Base-by-base conservation (phyloP, 2,113 vertebrate genomes). In the Erinaceus europaeus region DNA sequence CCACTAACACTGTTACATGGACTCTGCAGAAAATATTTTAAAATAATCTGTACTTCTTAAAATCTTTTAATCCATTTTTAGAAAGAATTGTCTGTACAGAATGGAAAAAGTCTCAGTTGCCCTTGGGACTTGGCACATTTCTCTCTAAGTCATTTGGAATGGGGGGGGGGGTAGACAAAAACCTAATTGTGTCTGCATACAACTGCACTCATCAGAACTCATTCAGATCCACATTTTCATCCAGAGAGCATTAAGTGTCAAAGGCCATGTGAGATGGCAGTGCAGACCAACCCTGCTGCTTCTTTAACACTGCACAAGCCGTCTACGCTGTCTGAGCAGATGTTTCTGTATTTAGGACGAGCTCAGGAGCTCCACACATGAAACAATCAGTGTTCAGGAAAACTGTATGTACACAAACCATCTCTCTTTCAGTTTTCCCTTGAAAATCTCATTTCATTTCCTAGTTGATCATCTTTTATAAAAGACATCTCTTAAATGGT, bases 31-130 rank as follows among this genome's bases (percentile, higher is more conserved):
- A 90, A 93, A 42, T 12, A 38, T 55, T 90, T 90, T 6, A 15
- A 71, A 91, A 74, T 81, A 65, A 82, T 78, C 75, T 84, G 6
- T 50, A 86, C 17, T 46, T 89, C 46, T 3, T 81, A 38, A 74
- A 42, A 83, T 42, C n/a, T 67, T 84, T 80, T 86, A 72, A 82
- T 50, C 34, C 2, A 38, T 53, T 72, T 88, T 67, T 68, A 83
- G 34, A 57, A 71, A 59, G 18, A 71, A 50, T 86, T 79, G 89
- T 75, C 55, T 87, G 53, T 34, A 44, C 84, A 90, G 27, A 91
- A 87, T 52, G n/a, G 89, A 61, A 87, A 79, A 27, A 65, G 27
- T 21, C 17, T 86, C 44, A 69, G 50, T 94, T 93, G 27, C 32
- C 25, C n/a, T 55, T 82, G 23, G 4, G 4, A 3, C 34, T 23